Evolutionary conservation across 2,888 invertebrate species (phyloP).

Genomic region (Oscheius sp.): DNA sequence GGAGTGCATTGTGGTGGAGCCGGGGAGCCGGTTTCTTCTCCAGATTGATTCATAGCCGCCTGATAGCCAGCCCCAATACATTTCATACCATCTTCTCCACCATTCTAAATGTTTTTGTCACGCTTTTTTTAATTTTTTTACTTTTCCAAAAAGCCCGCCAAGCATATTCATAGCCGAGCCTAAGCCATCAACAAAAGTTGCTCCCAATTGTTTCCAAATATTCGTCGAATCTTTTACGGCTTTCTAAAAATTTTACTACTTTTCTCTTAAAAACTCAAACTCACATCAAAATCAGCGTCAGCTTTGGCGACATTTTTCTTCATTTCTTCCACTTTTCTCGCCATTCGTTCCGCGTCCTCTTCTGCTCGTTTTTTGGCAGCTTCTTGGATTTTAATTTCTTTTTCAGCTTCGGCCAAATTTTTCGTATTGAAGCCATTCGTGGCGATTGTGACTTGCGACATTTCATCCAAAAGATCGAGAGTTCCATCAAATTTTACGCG

Average conservation of each 20-base stretch:
- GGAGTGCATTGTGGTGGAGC: neutral
- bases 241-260: neutral
- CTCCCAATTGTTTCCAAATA: neutral
- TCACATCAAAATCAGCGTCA: too few species aligned
- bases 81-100: neutral
- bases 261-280: neutral
- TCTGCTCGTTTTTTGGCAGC: neutral
- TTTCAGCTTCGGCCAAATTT: neutral
- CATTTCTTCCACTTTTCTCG: neutral
- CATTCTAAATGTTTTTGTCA: too few species aligned
- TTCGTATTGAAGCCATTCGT: neutral
- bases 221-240: neutral
- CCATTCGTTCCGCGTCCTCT: neutral
- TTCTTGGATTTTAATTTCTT: neutral
- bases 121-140: too few species aligned
- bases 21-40: neutral
- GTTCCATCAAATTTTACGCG: neutral
- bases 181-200: neutral
- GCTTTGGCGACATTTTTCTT: neutral
- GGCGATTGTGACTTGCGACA: conserved; percentile 6
- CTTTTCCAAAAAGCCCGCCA: neutral
- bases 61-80: neutral
- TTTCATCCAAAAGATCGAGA: neutral
- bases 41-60: neutral
- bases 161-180: neutral